These are phyloP conservation scores for Drosophila murphyi DNA, from an alignment of 1,140 invertebrate genomes.

Conservation along the genomic window DNA sequence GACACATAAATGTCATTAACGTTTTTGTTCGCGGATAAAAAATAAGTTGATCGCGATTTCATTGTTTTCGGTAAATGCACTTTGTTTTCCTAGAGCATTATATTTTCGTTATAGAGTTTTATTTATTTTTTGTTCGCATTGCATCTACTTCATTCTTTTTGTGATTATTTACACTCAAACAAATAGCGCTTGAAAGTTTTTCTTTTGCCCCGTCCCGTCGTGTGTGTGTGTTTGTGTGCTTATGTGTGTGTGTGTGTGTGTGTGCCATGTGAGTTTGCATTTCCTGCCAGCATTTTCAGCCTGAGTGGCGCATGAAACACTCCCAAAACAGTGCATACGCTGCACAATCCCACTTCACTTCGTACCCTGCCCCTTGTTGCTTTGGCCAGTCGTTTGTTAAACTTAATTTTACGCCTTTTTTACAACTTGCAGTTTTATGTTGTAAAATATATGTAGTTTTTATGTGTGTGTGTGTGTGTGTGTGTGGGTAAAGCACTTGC, in stretches of 20 bases:
- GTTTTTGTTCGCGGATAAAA: neutral
- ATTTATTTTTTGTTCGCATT: neutral
- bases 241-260: constrained; percentile 19
- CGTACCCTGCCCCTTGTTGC: neutral
- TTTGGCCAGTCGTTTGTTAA: constrained; percentile 66
- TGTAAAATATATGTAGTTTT: constrained; percentile 50
- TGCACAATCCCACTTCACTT: constrained; percentile 8
- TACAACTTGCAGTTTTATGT: constrained; percentile 80
- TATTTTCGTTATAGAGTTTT: constrained; percentile 15
- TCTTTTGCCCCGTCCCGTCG: constrained; percentile 35
- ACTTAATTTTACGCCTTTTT: constrained; percentile 83
- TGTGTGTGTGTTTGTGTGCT: constrained; percentile 23
- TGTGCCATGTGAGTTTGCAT: constrained; percentile 72
- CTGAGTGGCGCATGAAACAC: constrained; percentile 64
- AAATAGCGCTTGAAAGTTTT: constrained; percentile 80
- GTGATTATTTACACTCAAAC: constrained; percentile 82
- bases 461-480: neutral
- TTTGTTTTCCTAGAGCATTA: constrained; percentile 26
- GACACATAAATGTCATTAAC: too few species aligned
- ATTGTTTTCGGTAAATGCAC: neutral
- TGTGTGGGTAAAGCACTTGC: constrained; percentile 43
- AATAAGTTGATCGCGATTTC: neutral
- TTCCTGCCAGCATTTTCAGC: constrained; percentile 79
- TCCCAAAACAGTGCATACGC: constrained; percentile 24
- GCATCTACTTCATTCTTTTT: constrained; percentile 50